Percentiles rank a stretch among this genome's conserved stretches.
These are phyloP conservation scores for Aphaenogaster rudis DNA, from an alignment of 1,140 invertebrate genomes.

Conservation along the genomic window DNA sequence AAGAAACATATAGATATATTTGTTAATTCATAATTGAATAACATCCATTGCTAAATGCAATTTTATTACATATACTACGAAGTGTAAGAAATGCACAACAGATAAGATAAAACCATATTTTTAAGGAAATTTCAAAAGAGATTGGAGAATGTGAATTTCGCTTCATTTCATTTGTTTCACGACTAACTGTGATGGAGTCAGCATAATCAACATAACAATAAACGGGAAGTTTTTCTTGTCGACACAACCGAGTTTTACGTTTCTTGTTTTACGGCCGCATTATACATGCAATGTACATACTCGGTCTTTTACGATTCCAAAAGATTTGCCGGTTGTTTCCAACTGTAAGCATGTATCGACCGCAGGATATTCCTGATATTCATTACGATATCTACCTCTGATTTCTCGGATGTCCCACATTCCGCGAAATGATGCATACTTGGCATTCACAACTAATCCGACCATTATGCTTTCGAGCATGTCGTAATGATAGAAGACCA, in stretches of 20 bases:
- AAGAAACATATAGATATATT: background rate
- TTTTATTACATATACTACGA: background rate
- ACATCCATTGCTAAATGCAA: background rate
- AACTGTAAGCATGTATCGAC: background rate
- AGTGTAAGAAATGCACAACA: background rate
- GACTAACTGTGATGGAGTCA: constrained; percentile 1
- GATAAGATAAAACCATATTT: background rate
- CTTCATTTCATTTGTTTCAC: constrained; percentile 3
- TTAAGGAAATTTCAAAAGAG: background rate
- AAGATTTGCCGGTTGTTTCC: constrained; percentile 8
- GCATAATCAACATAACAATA: constrained; percentile 38
- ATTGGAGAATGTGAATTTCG: background rate
- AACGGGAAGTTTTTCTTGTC: background rate
- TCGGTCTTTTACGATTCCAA: constrained; percentile 6
- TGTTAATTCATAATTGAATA: background rate
- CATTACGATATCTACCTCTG: background rate
- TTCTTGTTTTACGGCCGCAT: constrained; percentile 9
- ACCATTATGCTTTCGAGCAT: constrained; percentile 5
- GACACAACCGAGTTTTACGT: background rate
- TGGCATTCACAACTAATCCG: background rate
- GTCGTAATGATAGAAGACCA: background rate
- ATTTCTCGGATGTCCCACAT: background rate
- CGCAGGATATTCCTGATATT: constrained; percentile 10
- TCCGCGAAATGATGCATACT: constrained; percentile 15
- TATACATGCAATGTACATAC: background rate